phyloP scores from a whole-genome alignment of 2,888 invertebrate genomes.

The Meta bourneti region DNA sequence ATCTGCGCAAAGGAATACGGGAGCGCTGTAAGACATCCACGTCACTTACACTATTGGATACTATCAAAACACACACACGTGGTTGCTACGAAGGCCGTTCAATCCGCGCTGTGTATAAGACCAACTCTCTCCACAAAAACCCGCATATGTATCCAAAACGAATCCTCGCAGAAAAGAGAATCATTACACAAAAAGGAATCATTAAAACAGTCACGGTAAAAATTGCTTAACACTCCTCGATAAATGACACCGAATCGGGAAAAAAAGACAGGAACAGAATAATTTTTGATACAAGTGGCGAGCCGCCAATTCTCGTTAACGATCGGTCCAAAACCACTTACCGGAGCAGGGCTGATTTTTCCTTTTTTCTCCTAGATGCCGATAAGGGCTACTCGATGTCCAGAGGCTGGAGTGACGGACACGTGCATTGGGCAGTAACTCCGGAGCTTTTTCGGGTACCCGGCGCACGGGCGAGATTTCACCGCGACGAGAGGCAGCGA shows the following conservation, averaged over 20 bases:
- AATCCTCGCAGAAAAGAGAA: too few relatives aligned
- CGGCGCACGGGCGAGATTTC: neutral
- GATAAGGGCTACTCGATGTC: neutral
- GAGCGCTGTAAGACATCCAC: neutral
- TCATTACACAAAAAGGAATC: too few relatives aligned
- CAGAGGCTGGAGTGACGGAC: slow-evolving; percentile 15
- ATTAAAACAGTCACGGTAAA: too few relatives aligned
- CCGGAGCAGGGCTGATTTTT: slow-evolving; percentile 4
- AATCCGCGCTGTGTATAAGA: neutral
- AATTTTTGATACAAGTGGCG: slow-evolving; percentile 32
- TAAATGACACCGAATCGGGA: neutral
- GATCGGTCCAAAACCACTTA: slow-evolving; percentile 47
- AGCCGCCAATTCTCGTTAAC: slow-evolving; percentile 31
- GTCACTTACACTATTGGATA: neutral
- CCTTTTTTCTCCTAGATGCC: neutral
- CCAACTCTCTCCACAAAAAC: too few relatives aligned
- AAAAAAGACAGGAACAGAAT: slow-evolving; percentile 1
- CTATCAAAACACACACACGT: slow-evolving; percentile 49
- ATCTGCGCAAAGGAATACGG: neutral
- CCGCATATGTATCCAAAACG: too few relatives aligned
- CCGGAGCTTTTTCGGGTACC: neutral
- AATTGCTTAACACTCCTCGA: too few relatives aligned
- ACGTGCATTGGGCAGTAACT: slow-evolving; percentile 20
- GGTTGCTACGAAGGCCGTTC: neutral
- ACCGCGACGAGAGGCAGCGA: neutral